Percentiles rank a stretch among this genome's conserved stretches.
Evolutionary conservation across 2,113 vertebrate genomes (phyloP).

Genomic region (Lamprotornis superbus): DNA sequence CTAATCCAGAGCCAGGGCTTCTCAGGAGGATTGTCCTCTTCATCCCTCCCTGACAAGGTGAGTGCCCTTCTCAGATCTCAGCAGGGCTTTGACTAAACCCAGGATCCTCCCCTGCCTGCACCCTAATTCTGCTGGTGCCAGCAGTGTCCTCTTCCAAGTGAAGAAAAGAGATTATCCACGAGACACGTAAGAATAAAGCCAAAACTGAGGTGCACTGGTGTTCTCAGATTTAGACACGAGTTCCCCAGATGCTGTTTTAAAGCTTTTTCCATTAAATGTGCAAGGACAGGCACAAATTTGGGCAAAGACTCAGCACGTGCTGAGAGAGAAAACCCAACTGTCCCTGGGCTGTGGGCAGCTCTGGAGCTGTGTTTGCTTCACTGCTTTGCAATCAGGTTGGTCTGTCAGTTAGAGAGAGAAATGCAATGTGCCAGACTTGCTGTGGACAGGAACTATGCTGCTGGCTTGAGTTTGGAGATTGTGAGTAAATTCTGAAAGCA

Average conservation of each 20-base stretch:
- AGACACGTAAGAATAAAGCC: background rate
- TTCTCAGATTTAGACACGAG: background rate
- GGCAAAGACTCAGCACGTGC: background rate
- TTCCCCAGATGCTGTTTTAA: background rate
- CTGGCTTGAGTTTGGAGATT: background rate
- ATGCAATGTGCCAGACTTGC: background rate
- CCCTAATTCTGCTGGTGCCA: background rate
- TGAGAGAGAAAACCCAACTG: background rate
- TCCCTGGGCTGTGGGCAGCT: background rate
- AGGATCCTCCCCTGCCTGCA: background rate
- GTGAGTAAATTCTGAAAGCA: background rate
- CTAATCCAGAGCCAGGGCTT: background rate
- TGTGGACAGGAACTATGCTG: background rate
- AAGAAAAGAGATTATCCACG: background rate
- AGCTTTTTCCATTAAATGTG: background rate
- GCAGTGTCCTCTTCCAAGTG: background rate
- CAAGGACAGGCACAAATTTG: background rate
- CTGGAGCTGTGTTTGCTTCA: background rate
- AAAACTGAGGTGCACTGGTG: background rate
- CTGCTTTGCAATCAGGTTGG: background rate
- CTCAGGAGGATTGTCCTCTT: background rate
- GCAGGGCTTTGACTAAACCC: background rate
- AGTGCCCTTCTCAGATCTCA: background rate
- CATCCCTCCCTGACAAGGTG: conserved; percentile 15
- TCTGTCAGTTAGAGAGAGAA: background rate